These are phyloP conservation scores for Trypoxylon attenuatum DNA, from an alignment of 2,888 invertebrate species.

Conservation along the genomic window DNA sequence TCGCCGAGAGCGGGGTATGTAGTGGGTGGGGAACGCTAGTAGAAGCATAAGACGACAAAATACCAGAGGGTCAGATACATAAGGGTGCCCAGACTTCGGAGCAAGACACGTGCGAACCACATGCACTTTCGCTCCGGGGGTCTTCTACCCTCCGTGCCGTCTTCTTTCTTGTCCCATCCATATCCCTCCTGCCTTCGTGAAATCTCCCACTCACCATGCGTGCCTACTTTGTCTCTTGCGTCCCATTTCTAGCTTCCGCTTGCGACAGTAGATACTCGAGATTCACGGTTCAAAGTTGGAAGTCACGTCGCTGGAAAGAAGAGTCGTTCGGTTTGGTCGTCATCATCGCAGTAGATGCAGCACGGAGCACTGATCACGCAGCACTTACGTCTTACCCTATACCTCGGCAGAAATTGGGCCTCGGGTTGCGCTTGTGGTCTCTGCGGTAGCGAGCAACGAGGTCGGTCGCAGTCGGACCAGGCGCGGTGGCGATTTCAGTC, in stretches of 20 bases:
- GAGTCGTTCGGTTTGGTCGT: no score
- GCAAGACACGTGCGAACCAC: conserved; percentile 40
- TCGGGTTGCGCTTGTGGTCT: conserved; percentile 52
- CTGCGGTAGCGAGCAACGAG: conserved; percentile 48
- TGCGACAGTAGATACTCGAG: no score
- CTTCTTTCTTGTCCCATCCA: conserved; percentile 37
- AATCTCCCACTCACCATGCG: no score
- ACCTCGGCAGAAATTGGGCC: conserved; percentile 40
- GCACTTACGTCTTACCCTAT: no score
- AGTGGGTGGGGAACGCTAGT: not conserved
- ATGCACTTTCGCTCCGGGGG: conserved; percentile 45
- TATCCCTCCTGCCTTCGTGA: conserved; percentile 46
- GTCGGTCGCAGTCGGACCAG: conserved; percentile 20
- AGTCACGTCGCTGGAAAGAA: no score
- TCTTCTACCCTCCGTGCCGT: no score
- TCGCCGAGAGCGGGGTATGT: not conserved
- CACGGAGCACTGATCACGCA: no score
- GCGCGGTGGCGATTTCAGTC: no score
- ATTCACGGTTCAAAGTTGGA: no score
- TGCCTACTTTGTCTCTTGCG: no score
- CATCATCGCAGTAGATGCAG: no score
- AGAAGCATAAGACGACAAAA: not conserved
- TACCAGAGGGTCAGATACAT: conserved; percentile 2
- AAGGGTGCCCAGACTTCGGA: conserved; percentile 15
- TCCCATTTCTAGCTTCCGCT: no score